Percentiles rank a stretch among this genome's conserved stretches.
Evolutionary conservation across 2,888 invertebrate genomes (phyloP).

Genomic region (Agrypnus murinus): DNA sequence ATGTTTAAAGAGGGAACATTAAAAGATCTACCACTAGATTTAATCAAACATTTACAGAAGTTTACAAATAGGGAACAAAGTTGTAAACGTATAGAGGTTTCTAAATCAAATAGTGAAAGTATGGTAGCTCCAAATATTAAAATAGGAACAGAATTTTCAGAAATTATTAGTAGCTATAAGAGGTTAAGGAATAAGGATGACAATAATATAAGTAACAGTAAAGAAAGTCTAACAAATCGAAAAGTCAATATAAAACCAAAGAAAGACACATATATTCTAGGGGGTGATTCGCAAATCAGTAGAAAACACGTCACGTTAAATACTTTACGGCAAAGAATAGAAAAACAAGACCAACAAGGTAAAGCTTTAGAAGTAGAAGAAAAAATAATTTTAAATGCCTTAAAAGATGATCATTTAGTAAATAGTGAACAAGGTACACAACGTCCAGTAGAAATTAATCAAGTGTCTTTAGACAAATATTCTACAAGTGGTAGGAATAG

Average conservation of each 20-base stretch:
- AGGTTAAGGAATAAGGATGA: conserved; percentile 70
- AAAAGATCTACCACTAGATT: conserved; percentile 67
- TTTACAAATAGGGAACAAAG: conserved; percentile 75
- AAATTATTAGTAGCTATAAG: conserved; percentile 70
- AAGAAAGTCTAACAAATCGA: background rate
- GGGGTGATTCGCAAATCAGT: background rate
- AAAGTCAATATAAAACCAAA: conserved; percentile 33
- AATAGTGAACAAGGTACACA: conserved; percentile 49
- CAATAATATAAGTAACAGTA: conserved; percentile 7
- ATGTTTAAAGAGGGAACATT: conserved; percentile 76
- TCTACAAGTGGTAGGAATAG: background rate
- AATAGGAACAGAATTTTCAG: conserved; percentile 70
- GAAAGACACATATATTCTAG: conserved; percentile 40
- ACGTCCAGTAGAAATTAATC: background rate
- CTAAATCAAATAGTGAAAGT: conserved; percentile 66
- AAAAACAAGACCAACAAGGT: conserved; percentile 25
- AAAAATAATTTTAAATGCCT: conserved; percentile 59
- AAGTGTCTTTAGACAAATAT: background rate
- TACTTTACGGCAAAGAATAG: conserved; percentile 32
- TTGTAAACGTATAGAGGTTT: conserved; percentile 53
- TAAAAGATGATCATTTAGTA: conserved; percentile 62
- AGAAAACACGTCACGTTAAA: conserved; percentile 45
- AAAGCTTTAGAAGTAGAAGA: conserved; percentile 30
- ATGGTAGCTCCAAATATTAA: conserved; percentile 48
- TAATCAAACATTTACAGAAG: conserved; percentile 78